These are phyloP conservation scores for Lampris incognitus DNA, from an alignment of 2,113 vertebrate species.

Conservation along the genomic window DNA sequence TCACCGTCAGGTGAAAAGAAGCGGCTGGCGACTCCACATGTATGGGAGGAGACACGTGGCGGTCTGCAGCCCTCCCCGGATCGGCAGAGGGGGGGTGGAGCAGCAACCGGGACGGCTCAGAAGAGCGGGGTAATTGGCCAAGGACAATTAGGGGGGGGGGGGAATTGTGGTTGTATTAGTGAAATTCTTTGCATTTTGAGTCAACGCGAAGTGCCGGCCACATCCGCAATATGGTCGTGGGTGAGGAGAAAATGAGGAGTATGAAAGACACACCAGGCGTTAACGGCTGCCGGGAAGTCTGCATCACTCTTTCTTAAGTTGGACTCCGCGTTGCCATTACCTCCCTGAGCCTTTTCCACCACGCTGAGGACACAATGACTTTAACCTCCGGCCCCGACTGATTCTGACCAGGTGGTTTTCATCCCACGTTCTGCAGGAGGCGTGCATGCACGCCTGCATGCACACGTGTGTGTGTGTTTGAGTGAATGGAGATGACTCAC, in stretches of 20 bases:
- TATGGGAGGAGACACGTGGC: too few species aligned
- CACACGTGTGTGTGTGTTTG: constrained; percentile 29
- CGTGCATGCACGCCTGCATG: constrained; percentile 18
- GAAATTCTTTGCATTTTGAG: neutral
- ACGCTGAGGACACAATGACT: constrained; percentile 74
- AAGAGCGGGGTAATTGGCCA: too few species aligned
- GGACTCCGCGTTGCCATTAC: constrained; percentile 36
- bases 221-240: constrained; percentile 13
- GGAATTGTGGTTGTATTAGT: neutral
- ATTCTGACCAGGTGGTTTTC: constrained; percentile 73
- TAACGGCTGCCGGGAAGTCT: constrained; percentile 16
- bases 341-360: constrained; percentile 41
- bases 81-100: too few species aligned
- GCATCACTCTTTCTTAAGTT: constrained; percentile 34
- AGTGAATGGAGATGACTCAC: constrained; percentile 67
- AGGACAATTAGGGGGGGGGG: too few species aligned
- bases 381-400: constrained; percentile 76
- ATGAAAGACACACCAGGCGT: constrained; percentile 37
- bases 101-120: too few species aligned
- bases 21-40: too few species aligned
- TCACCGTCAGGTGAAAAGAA: too few species aligned
- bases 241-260: neutral
- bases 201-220: constrained; percentile 33
- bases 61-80: too few species aligned
- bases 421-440: constrained; percentile 48